Conservation (phyloP, 2,797 vertebrate genomes). For the Stomatorhinus walkeri region DNA sequence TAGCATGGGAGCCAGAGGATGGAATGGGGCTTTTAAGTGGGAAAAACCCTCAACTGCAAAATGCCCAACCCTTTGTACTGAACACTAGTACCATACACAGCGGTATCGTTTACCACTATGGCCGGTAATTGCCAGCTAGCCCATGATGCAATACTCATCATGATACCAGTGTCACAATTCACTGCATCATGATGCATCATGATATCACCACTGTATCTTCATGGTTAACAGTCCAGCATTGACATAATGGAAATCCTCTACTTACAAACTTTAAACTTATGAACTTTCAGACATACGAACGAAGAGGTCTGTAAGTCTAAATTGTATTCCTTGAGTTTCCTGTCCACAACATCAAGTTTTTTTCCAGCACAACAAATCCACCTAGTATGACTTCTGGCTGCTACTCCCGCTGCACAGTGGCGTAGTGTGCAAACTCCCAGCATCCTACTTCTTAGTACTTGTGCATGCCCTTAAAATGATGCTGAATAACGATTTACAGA, state of each 20-base stretch:
- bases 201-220: background rate
- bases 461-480: background rate
- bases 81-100: background rate
- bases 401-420: background rate
- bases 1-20: background rate
- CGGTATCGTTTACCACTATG: background rate
- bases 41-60: background rate
- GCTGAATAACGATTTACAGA: background rate
- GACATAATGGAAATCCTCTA: background rate
- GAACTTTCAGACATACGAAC: background rate
- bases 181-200: background rate
- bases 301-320: no score
- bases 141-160: background rate
- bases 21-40: background rate
- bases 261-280: no score
- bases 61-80: background rate
- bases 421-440: background rate
- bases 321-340: no score
- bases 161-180: background rate
- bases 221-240: background rate
- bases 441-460: background rate
- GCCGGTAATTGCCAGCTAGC: background rate
- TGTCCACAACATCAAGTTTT: background rate
- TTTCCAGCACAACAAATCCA: background rate
- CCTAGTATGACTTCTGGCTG: background rate